Conservation (phyloP, 35 echinoderm and acorn worm genomes). For the Ptychodera flava region DNA sequence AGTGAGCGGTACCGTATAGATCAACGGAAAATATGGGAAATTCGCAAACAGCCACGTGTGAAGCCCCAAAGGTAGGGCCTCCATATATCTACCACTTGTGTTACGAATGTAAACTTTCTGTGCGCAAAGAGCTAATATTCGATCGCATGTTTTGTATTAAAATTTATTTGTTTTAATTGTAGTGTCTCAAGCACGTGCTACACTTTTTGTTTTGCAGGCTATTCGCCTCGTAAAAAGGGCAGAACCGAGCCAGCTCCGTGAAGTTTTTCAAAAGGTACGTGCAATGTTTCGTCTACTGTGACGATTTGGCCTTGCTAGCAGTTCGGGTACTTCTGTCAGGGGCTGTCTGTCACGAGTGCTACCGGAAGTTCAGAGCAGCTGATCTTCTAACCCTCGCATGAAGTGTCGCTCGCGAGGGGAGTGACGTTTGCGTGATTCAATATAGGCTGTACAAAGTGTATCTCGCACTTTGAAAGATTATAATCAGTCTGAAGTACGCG, state of each 20-base stretch:
- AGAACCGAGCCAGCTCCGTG: background rate
- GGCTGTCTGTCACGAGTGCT: background rate
- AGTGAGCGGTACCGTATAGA: background rate
- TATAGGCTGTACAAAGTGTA: background rate
- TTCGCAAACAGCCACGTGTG: background rate
- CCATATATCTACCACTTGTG: too few species aligned
- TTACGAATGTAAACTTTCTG: too few species aligned
- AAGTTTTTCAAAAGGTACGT: constrained; percentile 20
- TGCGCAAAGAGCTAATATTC: too few species aligned
- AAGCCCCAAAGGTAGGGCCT: background rate
- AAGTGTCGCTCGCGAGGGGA: background rate
- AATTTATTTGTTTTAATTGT: too few species aligned
- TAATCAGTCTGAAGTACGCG: background rate
- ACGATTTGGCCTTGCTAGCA: too few species aligned
- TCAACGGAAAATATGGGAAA: background rate
- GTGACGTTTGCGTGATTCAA: background rate
- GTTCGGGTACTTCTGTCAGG: too few species aligned
- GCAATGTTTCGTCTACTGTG: background rate
- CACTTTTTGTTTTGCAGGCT: background rate
- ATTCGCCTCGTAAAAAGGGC: background rate
- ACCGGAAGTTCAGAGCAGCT: background rate
- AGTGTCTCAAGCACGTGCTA: too few species aligned
- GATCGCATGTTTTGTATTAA: too few species aligned
- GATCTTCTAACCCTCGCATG: background rate
- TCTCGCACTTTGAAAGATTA: background rate